Conservation (phyloP, 1,140 invertebrate genomes). For the Lepidurus packardi region DNA sequence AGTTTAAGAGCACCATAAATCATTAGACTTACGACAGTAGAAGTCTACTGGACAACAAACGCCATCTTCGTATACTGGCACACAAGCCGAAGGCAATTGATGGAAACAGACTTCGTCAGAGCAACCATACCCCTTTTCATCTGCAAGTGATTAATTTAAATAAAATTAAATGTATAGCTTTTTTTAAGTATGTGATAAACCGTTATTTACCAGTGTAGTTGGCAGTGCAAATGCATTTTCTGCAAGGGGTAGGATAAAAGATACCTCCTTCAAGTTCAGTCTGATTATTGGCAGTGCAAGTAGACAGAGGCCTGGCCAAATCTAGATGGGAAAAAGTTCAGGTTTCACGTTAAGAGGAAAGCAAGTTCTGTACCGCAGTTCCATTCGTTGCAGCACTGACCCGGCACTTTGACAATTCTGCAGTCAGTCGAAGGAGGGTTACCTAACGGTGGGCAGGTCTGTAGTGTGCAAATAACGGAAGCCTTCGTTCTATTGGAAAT, state of each 20-base stretch:
- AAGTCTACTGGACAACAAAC: constrained; percentile 32
- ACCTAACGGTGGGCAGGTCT: not conserved
- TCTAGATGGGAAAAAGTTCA: not conserved
- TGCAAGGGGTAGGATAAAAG: constrained; percentile 20
- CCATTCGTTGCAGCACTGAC: not conserved
- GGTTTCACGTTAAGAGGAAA: not conserved
- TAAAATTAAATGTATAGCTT: not conserved
- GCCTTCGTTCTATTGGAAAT: not conserved
- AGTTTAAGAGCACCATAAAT: not conserved
- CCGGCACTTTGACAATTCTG: not conserved
- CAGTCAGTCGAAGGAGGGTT: not conserved
- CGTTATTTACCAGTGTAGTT: constrained; percentile 24
- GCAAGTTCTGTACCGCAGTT: not conserved
- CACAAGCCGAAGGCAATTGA: constrained; percentile 27
- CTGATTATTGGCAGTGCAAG: not conserved
- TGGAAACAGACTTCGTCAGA: constrained; percentile 20
- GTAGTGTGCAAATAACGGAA: not conserved
- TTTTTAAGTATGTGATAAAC: too few species aligned
- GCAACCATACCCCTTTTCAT: constrained; percentile 28
- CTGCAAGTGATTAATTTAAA: not conserved
- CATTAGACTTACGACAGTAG: constrained; percentile 27
- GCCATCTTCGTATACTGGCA: constrained; percentile 28
- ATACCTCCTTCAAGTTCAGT: not conserved
- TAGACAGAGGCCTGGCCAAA: not conserved
- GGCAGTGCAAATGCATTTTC: constrained; percentile 27